Percentiles rank a stretch among this genome's conserved stretches.
Conservation (phyloP, 2,113 vertebrate genomes). For the human (Homo sapiens) region DNA sequence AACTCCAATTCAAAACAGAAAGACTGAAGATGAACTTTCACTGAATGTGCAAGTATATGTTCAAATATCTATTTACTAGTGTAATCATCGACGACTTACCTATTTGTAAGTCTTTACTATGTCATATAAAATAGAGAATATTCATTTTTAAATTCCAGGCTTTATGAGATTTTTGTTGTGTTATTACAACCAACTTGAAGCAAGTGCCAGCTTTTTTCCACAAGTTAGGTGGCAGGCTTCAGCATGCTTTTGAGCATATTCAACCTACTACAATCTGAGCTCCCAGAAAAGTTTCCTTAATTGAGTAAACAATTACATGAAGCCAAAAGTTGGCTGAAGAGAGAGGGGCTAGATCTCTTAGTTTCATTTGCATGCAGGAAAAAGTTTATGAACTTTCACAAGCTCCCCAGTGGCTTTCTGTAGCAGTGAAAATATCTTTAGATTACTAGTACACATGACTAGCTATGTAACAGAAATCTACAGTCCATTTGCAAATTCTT, state of each 20-base stretch:
- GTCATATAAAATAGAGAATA: background rate
- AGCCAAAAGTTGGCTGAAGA: conserved; percentile 7
- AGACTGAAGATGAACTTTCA: background rate
- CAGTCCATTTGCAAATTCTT: background rate
- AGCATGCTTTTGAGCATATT: background rate
- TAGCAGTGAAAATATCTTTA: background rate
- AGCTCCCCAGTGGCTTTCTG: background rate
- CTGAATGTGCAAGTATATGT: background rate
- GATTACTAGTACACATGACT: background rate
- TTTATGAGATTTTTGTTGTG: background rate
- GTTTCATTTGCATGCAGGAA: background rate
- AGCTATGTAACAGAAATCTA: background rate
- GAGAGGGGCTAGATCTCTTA: background rate
- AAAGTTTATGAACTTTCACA: background rate
- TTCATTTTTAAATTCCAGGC: background rate
- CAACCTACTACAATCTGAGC: background rate
- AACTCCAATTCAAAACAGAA: background rate
- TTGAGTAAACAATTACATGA: background rate
- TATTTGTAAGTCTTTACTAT: background rate
- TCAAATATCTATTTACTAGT: background rate
- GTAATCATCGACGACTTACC: background rate
- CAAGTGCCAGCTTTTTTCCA: background rate
- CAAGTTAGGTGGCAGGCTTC: background rate
- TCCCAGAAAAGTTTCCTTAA: background rate
- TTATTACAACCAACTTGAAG: background rate